phyloP scores from a whole-genome alignment of 2,797 vertebrate genomes.

The Enteromius unitaeniatus region DNA sequence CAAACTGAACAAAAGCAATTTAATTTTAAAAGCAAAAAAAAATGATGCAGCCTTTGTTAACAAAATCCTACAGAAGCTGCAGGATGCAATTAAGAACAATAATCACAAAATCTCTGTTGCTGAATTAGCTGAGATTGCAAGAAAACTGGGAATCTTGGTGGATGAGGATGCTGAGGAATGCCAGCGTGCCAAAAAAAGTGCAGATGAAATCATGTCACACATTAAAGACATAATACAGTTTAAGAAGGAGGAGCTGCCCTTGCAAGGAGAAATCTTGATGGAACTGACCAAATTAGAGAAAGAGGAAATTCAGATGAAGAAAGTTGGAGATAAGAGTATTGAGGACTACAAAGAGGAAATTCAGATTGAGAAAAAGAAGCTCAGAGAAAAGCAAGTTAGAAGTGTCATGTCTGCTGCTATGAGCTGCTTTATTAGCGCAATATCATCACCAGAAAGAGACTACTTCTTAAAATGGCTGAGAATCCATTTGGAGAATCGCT shows the following conservation, averaged over 20 bases:
- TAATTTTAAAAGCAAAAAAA: neutral
- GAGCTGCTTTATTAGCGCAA: neutral
- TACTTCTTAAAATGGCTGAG: constrained; percentile 18
- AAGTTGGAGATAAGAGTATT: neutral
- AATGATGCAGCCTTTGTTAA: constrained; percentile 4
- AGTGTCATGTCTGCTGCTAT: neutral
- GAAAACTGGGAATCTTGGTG: constrained; percentile 52
- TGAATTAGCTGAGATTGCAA: constrained; percentile 48
- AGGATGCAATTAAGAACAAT: neutral
- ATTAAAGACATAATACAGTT: constrained; percentile 4
- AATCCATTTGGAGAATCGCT: neutral
- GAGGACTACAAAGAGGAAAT: neutral
- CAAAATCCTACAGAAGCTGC: neutral
- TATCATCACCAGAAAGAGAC: neutral
- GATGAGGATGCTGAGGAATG: neutral
- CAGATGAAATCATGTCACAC: neutral
- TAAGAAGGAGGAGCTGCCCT: constrained; percentile 4
- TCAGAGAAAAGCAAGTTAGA: neutral
- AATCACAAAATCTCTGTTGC: constrained; percentile 55
- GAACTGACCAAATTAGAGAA: constrained; percentile 2
- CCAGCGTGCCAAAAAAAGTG: neutral
- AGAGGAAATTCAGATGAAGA: neutral
- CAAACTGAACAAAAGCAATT: neutral
- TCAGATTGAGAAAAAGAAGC: too few relatives aligned
- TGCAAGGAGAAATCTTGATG: constrained; percentile 40